Evolutionary conservation across 2,113 vertebrate genomes (phyloP).

Genomic region (Tautogolabrus adspersus): DNA sequence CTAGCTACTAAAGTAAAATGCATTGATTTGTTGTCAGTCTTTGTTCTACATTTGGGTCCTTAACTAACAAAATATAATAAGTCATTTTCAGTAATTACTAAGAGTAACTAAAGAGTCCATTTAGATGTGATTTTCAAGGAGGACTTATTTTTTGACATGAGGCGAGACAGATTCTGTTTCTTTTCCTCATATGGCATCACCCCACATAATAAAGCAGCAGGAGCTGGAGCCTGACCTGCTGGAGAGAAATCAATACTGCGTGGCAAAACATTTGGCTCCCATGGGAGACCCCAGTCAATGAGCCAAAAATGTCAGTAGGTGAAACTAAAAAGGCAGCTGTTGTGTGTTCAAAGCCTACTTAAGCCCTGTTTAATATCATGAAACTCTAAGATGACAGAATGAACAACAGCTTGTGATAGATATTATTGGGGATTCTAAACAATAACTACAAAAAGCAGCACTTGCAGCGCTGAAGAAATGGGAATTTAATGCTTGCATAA

Average conservation of each 20-base stretch:
- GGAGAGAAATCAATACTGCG: constrained; percentile 60
- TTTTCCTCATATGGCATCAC: constrained; percentile 32
- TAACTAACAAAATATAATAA: not conserved
- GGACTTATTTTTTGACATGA: constrained; percentile 36
- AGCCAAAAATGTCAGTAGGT: constrained; percentile 61
- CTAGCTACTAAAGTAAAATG: not conserved
- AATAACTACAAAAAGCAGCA: constrained; percentile 11
- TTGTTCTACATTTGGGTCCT: not conserved
- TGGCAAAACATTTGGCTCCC: constrained; percentile 53
- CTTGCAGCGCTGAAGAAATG: not conserved
- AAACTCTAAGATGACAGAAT: constrained; percentile 5
- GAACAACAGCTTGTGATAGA: constrained; percentile 16
- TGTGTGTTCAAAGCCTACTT: constrained; percentile 29
- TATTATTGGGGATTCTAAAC: constrained; percentile 14
- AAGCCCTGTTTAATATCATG: constrained; percentile 11
- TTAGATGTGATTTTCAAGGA: not conserved
- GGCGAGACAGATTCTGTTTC: constrained; percentile 57
- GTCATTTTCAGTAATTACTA: not conserved
- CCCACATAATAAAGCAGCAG: constrained; percentile 27
- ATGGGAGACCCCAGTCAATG: constrained; percentile 45
- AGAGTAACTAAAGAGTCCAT: not conserved
- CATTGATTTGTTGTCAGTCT: too few species aligned
- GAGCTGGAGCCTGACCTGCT: constrained; percentile 29
- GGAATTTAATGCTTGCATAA: constrained; percentile 24
- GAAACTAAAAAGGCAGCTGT: constrained; percentile 42